Base-by-base conservation (phyloP, 2,797 vertebrate species). In the Enoplosus armatus region DNA sequence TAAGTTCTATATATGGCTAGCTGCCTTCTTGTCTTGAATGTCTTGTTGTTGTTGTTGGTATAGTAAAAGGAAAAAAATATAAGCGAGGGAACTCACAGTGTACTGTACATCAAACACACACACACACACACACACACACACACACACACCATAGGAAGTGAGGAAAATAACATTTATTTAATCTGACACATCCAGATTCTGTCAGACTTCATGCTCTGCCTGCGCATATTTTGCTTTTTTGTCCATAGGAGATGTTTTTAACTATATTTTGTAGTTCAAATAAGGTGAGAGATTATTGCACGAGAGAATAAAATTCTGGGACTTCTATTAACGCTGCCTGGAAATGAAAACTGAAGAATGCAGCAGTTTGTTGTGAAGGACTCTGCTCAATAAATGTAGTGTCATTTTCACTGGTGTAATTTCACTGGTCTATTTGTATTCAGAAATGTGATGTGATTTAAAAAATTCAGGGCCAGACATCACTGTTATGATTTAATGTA, bases 281-380 rank as follows among this genome's bases (percentile, higher is more conserved):
- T 14, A 37, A 48, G 35, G n/a, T 7, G 2, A 58, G 29, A 41
- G 15, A 20, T 43, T 14, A 75, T 45, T 51, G 27, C 59, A 29
- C 22, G 58, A 24, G 43, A 45, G 11, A 59, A 47, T 14, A 9
- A 1, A 58, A 54, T 51, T 59, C n/a, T n/a, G 39, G 26, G 35
- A 58, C 74, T 51, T 68, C 27, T 45, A 66, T 75, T 39, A 75
- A 50, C 8, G 7, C 55, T 45, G 62, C 15, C 26, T 65, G 69
- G 43, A 64, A 55, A 74, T 78, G 37, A 55, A 60, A 75, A 61
- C 26, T 33, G 65, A 41, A 55, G 78, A 75, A 39, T 33, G 33
- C 56, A 51, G 67, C 65, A 58, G 58, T n/a, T 37, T 71, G 39
- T 64, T 31, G n/a, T 61, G 51, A 84, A 73, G 31, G 75, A 78